Conservation (phyloP, 2,888 invertebrate genomes). For the Morpho deidamia region DNA sequence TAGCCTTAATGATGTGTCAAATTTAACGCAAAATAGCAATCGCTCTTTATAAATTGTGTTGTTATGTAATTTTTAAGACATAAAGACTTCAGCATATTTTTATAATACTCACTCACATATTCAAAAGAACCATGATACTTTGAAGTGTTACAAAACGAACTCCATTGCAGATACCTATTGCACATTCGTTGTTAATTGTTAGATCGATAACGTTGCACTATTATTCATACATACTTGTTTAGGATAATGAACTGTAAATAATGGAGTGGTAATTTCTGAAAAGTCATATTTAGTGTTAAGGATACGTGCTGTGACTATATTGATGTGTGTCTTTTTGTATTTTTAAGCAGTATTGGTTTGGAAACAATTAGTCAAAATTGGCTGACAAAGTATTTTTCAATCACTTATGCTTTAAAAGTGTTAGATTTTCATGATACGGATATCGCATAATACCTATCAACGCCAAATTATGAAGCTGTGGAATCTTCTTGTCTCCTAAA, state of each 20-base stretch:
- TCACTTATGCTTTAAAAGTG: no score
- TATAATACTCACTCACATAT: slow-evolving; percentile 52
- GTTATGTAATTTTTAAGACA: slow-evolving; percentile 69
- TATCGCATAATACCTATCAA: slow-evolving; percentile 12
- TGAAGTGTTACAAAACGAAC: slow-evolving; percentile 19
- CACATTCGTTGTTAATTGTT: slow-evolving; percentile 63
- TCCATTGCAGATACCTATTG: slow-evolving; percentile 39
- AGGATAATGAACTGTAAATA: slow-evolving; percentile 52
- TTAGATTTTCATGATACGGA: no score
- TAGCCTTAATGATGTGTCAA: slow-evolving; percentile 50
- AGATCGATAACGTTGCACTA: slow-evolving; percentile 52
- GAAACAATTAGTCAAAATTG: neutral
- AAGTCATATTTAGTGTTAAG: slow-evolving; percentile 43
- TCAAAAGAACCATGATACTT: slow-evolving; percentile 25
- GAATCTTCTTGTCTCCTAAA: slow-evolving; percentile 8
- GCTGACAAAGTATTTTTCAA: no score
- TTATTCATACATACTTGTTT: slow-evolving; percentile 40
- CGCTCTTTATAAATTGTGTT: slow-evolving; percentile 69
- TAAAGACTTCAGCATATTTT: slow-evolving; percentile 74
- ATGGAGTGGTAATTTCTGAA: slow-evolving; percentile 37
- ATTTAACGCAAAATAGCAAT: slow-evolving; percentile 49
- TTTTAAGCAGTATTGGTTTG: slow-evolving; percentile 49
- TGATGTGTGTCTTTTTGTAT: slow-evolving; percentile 47
- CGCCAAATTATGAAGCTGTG: slow-evolving; percentile 16
- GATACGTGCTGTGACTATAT: slow-evolving; percentile 64